Base-by-base conservation (phyloP, 2,888 invertebrate species). In the Catocala nupta region DNA sequence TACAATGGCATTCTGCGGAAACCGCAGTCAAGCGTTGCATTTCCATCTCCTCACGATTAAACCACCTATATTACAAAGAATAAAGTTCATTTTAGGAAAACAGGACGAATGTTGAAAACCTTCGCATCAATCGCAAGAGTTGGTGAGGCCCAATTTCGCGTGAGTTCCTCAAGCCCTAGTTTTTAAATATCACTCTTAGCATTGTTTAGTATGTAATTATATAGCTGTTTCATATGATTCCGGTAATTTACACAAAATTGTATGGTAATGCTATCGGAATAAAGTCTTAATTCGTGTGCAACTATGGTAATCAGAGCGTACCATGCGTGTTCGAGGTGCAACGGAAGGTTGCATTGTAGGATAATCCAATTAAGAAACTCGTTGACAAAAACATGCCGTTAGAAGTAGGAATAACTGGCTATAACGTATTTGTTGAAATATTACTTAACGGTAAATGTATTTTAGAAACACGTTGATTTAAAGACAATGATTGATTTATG, bases 1-100 rank as follows among this genome's bases (percentile, higher is more conserved):
- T 73, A 87, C 88, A 89, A 88, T 88, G 84, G 84, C 82, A 86
- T 82, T 81, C 86, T 80, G 80, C 81, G 84, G 83, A 85, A 88
- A 88, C 86, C 85, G 82, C 87, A 84, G 72, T 71, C 55, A 70
- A 81, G 77, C 79, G 76, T 77, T 73, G 71, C 81, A 70, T 57
- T 75, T 65, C 60, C 55, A 52, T 48, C 44, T 44, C n/a, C 33
- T 54, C 50, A 58, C 57, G 55, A 81, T 55, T 67, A 63, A 53
- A n/a, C 63, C 70, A 71, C 65, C 75, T 81, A 85, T 67, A 42
- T 5, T 42, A 10, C 57, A 42, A 5, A 10, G 0, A 39, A 63
- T 77, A 84, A 64, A 71, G 77, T 62, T 69, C 42, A 59, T 13
- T 75, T 79, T 81, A 43, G 60, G 52, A 59, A 59, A 75, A 44